These are phyloP conservation scores for Latheticus oryzae DNA, from an alignment of 2,888 invertebrate genomes.

Conservation along the genomic window DNA sequence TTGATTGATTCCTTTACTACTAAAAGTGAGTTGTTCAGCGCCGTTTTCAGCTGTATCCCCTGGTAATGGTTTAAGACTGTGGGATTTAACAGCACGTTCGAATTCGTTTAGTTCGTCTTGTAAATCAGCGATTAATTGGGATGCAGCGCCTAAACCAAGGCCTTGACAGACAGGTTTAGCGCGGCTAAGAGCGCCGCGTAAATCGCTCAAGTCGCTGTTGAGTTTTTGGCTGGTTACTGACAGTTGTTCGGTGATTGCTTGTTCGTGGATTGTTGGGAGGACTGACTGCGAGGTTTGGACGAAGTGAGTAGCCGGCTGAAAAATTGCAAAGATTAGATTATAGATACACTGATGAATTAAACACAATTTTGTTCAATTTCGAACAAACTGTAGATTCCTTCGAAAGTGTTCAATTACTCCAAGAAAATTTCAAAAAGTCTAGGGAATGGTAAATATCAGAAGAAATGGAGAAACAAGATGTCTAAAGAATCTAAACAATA, in stretches of 20 bases:
- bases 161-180: constrained; percentile 76
- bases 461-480: too few species aligned
- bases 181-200: constrained; percentile 61
- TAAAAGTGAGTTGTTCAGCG: constrained; percentile 70
- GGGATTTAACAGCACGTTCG: constrained; percentile 78
- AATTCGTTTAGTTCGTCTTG: constrained; percentile 86
- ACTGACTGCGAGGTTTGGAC: constrained; percentile 83
- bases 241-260: constrained; percentile 80
- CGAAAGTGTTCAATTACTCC: too few species aligned
- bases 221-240: constrained; percentile 77
- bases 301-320: constrained; percentile 77
- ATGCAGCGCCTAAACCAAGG: constrained; percentile 86
- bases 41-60: constrained; percentile 72
- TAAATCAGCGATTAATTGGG: constrained; percentile 83
- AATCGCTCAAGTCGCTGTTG: constrained; percentile 67
- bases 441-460: too few species aligned
- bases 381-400: too few species aligned
- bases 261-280: constrained; percentile 85
- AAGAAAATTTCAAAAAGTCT: too few species aligned
- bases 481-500: too few species aligned
- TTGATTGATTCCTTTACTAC: constrained; percentile 83
- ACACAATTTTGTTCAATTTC: too few species aligned
- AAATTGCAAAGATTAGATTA: too few species aligned
- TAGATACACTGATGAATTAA: too few species aligned
- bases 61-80: constrained; percentile 83